Evolutionary conservation across 2,797 vertebrate genomes (phyloP), one percentile per base, ranked within the genome.

Genomic region (Aselliscus stoliczkanus): DNA sequence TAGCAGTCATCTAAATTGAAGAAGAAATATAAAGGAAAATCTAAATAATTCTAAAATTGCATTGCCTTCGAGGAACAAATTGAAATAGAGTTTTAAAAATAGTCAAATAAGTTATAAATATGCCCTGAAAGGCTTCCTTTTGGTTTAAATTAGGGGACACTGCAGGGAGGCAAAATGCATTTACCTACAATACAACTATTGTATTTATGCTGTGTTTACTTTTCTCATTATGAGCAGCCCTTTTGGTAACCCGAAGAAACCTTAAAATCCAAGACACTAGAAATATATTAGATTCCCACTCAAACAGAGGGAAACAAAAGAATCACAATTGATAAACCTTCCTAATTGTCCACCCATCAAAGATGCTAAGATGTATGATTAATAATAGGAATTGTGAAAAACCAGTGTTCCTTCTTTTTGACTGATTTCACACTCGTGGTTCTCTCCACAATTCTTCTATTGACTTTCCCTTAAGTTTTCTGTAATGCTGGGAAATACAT

Each of bases 41-140:
- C 52, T 98, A 98, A 98, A 98, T 98, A 98, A 98, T 97, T 98
- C 80, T 96, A 97, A 56, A 47, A 97, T 96, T 98, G 76, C 54
- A 54, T 96, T 96, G 77, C 70, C 95, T 97, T 96, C 93, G 92
- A 90, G 76, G 89, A 97, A 72, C 47, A 94, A 98, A 98, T 92
- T 97, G 96, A 97, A 98, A 96, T 44, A 95, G 79, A 79, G 52
- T 81, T 97, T 93, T 94, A 23, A 88, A 96, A 98, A 95, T 96
- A 98, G 69, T 86, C 79, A 88, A 85, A 87, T 97, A 94, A 93
- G 70, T 96, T 96, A 98, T 98, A 97, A 98, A 98, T 96, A 97
- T 87, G 94, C 14, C 95, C 89, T 98, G 79, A 96, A 97, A 90
- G 97, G 89, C 4, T 67, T 97, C 2, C 15, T 91, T 93, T 31